A percentile compares a stretch with the other conserved stretches of the same genome.
Evolutionary conservation across 1,140 invertebrate species (phyloP).

Genomic region (Vanessa tameamea): DNA sequence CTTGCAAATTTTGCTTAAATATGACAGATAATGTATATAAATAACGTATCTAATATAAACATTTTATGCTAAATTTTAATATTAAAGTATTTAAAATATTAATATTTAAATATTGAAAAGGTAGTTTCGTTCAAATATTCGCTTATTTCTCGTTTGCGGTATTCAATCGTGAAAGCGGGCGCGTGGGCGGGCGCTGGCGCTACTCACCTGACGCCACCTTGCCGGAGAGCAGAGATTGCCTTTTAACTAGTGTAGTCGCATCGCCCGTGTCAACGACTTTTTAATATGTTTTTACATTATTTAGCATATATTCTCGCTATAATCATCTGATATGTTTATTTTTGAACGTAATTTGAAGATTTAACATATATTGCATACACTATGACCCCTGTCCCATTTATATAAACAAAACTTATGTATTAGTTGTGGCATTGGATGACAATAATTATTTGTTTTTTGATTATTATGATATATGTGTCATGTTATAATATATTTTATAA

Average conservation of each 20-base stretch:
- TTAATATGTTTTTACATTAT: constrained; percentile 28
- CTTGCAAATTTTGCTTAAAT: too few relatives aligned
- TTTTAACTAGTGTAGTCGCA: constrained; percentile 22
- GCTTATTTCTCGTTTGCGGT: constrained; percentile 20
- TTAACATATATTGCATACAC: background rate
- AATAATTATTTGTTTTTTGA: background rate
- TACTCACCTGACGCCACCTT: constrained; percentile 38
- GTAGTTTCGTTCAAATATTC: background rate
- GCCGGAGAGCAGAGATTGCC: constrained; percentile 23
- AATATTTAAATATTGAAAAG: too few relatives aligned
- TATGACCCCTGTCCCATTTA: background rate
- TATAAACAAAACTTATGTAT: background rate
- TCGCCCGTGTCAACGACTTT: constrained; percentile 34
- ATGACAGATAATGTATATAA: too few relatives aligned
- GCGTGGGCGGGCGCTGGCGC: constrained; percentile 61
- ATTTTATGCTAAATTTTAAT: too few relatives aligned
- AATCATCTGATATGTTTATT: constrained; percentile 8
- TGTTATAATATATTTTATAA: too few relatives aligned
- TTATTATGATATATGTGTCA: too few relatives aligned
- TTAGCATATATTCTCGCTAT: constrained; percentile 13
- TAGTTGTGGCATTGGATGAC: background rate
- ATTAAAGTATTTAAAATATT: too few relatives aligned
- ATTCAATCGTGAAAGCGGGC: constrained; percentile 45
- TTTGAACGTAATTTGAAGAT: background rate
- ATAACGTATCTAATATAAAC: too few relatives aligned